Evolutionary conservation across 2,113 vertebrate species (phyloP), one percentile per base, ranked within the genome.

Genomic region (Brienomyrus brachyistius): DNA sequence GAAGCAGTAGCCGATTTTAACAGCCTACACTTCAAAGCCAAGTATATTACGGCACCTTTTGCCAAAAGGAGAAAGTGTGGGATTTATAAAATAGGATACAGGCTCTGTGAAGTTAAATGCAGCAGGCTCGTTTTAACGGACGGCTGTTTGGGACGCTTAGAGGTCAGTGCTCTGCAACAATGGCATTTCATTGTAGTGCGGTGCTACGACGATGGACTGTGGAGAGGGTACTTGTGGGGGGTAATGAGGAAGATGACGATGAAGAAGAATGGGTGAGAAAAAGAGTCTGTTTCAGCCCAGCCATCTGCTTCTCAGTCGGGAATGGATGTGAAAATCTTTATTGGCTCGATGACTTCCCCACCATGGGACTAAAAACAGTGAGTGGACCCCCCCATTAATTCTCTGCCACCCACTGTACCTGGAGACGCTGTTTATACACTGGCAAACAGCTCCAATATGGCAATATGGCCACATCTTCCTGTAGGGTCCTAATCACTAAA

Each of bases 1-100:
- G 82, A 45, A 21, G 45, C 19, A 23, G 45, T 6, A 47, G 82
- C 7, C 3, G 45, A 84, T 45, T 84, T 84, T 48, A 84, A 84
- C 45, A 47, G 82, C 43, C 82, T 48, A 84, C 82, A 84, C 40
- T 47, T 84, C 82, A 84, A 84, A 84, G 82, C 43, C 82, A 84
- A 84, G 21, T 45, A 80, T 47, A 84, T 84, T 84, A 84, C 19
- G 10, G 4, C 19, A 35, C 15, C 31, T 43, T 80, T 80, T 35
- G 31, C 35, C 31, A 48, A 84, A 6, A 48, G 82, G 82, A 84
- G 45, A 83, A 48, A 84, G 82, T 23, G 82, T 45, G 43, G 82
- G 21, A 84, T 80, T 21, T 40, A 80, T 2, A 80, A 80, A 43
- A 80, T 43, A 15, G 13, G 74, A 80, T 43, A 19, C 74, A 15